These are phyloP conservation scores for Mnemiopsis leidyi DNA, from an alignment of 37 sponge, comb jelly and placozoan genomes.

Conservation along the genomic window DNA sequence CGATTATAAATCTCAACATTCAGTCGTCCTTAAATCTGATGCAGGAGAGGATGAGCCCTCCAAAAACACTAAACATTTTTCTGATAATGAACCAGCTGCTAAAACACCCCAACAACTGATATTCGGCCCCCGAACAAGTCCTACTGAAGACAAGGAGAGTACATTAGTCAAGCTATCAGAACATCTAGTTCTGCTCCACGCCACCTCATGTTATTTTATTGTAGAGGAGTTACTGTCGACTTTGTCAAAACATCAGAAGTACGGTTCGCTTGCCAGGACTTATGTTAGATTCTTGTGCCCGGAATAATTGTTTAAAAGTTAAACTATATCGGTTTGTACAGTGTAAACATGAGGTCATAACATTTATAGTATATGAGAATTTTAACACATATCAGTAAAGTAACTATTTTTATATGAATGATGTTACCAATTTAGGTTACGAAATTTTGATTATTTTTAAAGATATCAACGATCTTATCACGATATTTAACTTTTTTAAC, in stretches of 20 bases:
- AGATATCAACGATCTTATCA: too few relatives aligned
- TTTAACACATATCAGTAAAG: too few relatives aligned
- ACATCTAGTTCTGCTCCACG: constrained; percentile 1
- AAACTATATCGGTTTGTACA: too few relatives aligned
- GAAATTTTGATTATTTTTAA: too few relatives aligned
- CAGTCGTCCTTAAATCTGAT: background rate
- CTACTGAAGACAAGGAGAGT: background rate
- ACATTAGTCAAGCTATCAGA: background rate
- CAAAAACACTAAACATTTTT: background rate
- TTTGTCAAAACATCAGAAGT: background rate
- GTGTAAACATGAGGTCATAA: too few relatives aligned
- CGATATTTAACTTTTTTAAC: too few relatives aligned
- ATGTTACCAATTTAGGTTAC: too few relatives aligned
- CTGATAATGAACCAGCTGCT: background rate
- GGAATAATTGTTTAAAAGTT: too few relatives aligned
- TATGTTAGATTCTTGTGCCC: too few relatives aligned
- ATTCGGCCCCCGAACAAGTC: background rate
- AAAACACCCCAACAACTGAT: background rate
- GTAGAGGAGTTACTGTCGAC: background rate
- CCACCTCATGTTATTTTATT: background rate
- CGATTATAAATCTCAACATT: background rate
- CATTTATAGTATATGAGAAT: too few relatives aligned
- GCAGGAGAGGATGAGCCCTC: background rate
- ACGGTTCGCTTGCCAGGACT: background rate
- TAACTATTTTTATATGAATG: too few relatives aligned